Conservation (phyloP, 2,113 vertebrate species). For the Sander lucioperca region DNA sequence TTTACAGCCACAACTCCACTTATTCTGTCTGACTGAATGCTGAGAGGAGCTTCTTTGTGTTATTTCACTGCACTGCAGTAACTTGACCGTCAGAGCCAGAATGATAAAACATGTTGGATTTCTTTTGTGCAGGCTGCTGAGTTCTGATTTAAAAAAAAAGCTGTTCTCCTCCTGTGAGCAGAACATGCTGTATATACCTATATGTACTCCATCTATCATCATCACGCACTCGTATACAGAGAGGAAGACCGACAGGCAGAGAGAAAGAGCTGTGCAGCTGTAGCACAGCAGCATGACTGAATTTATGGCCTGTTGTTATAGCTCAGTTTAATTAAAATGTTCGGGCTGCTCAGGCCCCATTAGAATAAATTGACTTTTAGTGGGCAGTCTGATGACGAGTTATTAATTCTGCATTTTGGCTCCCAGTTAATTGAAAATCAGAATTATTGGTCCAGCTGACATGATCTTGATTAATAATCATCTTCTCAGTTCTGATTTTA, state of each 20-base stretch:
- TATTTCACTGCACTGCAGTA: conserved; percentile 60
- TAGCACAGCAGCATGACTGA: conserved; percentile 30
- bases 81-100: conserved; percentile 23
- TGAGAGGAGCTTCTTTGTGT: conserved; percentile 26
- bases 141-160: conserved; percentile 4
- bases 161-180: conserved; percentile 4
- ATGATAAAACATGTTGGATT: conserved; percentile 35
- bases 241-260: neutral
- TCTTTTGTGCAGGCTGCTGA: conserved; percentile 24
- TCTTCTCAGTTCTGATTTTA: conserved; percentile 35
- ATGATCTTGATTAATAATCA: conserved; percentile 34
- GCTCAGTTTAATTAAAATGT: conserved; percentile 86
- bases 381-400: conserved; percentile 74
- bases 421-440: conserved; percentile 66
- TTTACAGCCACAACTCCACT: neutral
- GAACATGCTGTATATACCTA: conserved; percentile 12
- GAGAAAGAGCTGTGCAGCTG: conserved; percentile 6
- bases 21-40: neutral
- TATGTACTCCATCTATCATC: neutral
- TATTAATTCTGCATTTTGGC: conserved; percentile 74
- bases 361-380: conserved; percentile 84
- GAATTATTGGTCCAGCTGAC: conserved; percentile 47
- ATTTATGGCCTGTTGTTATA: conserved; percentile 78
- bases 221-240: neutral
- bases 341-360: conserved; percentile 71